Base-by-base conservation (phyloP, 2,113 vertebrate genomes). In the Austrofundulus limnaeus region DNA sequence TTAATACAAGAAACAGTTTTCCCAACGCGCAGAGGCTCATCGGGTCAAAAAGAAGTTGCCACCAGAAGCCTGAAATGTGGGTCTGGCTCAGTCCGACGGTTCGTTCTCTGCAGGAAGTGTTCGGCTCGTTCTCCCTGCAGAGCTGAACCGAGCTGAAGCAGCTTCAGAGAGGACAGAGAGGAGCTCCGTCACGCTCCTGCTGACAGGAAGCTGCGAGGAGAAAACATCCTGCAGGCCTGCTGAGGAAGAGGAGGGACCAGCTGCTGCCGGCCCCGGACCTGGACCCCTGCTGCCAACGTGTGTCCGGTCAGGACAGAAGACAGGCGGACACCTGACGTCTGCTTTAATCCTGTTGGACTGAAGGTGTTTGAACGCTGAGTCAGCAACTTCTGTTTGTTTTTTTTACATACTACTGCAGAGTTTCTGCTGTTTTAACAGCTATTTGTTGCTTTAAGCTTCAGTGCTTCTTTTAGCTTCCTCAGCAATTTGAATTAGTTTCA, bases 171-270 rank as follows among this genome's bases (percentile, higher is more conserved):
- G 49, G 42, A n/a, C 55, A 1, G 46, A 23, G 21, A 53, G 49
- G 10, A 0, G 45, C 34, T 8, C 1, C 10, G 37, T 23, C n/a
- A 56, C 19, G 49, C n/a, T 56, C 45, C 43, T 12, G 64, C 23
- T 6, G 17, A 57, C 55, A 70, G 65, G 55, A 74, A 59, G 38
- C 45, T 21, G 46, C 2, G 0, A 66, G 52, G 25, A 2, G 24
- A 62, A 60, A 49, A 63, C 62, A 62, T 59, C 52, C 72, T 63
- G 67, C 52, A 4, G 51, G 61, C 63, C 63, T 51, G 77, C 58
- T 0, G 15, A 28, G 25, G 58, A 61, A 15, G 5, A 19, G 43
- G 67, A 50, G 53, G 5, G 13, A 54, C 62, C 59, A 72, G 53
- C 78, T 81, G 72, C 43, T 68, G 57, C 59, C 8, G 20, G 49